Percentiles rank a stretch among this genome's conserved stretches.
Conservation (phyloP, 2,797 vertebrate species). For the Meriones psammophilus region DNA sequence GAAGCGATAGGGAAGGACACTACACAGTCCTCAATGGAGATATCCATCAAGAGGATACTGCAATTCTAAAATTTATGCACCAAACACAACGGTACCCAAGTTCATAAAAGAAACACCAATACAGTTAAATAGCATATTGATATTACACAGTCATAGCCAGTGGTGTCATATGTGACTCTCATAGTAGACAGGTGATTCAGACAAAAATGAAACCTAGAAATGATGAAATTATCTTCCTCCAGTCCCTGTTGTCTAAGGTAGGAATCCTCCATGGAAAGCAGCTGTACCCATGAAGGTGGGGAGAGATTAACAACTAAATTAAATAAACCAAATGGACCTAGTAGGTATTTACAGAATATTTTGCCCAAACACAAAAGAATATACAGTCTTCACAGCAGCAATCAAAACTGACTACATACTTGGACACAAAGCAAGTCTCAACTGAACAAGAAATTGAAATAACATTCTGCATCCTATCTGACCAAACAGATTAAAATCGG, state of each 20-base stretch:
- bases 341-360: background rate
- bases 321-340: background rate
- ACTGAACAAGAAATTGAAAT: background rate
- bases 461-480: background rate
- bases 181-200: background rate
- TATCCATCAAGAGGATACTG: background rate
- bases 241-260: no score
- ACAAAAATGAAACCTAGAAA: background rate
- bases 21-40: background rate
- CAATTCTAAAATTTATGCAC: background rate
- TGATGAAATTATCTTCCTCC: background rate
- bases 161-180: background rate
- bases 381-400: background rate
- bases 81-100: background rate
- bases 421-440: background rate
- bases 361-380: background rate
- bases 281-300: no score
- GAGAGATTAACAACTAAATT: no score
- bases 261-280: no score
- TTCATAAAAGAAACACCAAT: background rate
- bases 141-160: background rate
- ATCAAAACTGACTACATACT: background rate
- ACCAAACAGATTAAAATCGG: background rate
- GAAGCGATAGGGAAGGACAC: background rate
- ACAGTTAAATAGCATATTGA: background rate